These are phyloP conservation scores for Apoderus coryli DNA, from an alignment of 2,888 invertebrate genomes.

Conservation along the genomic window DNA sequence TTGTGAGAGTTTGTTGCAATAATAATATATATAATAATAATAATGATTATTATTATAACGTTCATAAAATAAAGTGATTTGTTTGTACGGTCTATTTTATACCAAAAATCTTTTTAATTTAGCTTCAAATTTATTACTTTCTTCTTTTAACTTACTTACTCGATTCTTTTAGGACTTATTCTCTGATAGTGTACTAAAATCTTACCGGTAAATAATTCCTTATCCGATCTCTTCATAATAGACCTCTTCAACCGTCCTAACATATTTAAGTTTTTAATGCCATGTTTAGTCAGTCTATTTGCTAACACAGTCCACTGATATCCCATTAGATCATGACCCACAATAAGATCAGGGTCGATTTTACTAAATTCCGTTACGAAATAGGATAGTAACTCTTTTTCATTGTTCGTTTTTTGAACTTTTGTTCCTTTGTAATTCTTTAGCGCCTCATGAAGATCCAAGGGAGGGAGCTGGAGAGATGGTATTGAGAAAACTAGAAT, in stretches of 20 bases:
- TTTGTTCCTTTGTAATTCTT: constrained; percentile 53
- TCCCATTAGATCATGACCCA: constrained; percentile 85
- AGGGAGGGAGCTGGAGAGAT: constrained; percentile 63
- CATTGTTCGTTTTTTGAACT: constrained; percentile 68
- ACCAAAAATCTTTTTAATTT: too few species aligned
- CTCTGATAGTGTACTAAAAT: too few species aligned
- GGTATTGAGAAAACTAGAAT: constrained; percentile 68
- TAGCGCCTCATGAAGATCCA: constrained; percentile 60
- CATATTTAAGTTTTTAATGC: constrained; percentile 80
- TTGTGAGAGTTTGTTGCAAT: too few species aligned
- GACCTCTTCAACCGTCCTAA: constrained; percentile 68
- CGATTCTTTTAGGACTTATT: too few species aligned
- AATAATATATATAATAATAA: too few species aligned
- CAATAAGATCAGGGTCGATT: constrained; percentile 84
- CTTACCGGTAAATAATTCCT: constrained; percentile 13
- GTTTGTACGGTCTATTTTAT: too few species aligned
- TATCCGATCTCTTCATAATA: constrained; percentile 24
- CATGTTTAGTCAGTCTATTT: constrained; percentile 58
- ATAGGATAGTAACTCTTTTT: constrained; percentile 72
- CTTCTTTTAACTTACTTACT: too few species aligned
- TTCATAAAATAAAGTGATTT: too few species aligned
- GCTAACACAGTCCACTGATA: constrained; percentile 86
- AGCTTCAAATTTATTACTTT: too few species aligned
- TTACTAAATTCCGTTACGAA: constrained; percentile 75
- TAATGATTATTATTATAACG: too few species aligned